Conservation (phyloP, 2,888 invertebrate species). For the Cecidostiba fungosa region DNA sequence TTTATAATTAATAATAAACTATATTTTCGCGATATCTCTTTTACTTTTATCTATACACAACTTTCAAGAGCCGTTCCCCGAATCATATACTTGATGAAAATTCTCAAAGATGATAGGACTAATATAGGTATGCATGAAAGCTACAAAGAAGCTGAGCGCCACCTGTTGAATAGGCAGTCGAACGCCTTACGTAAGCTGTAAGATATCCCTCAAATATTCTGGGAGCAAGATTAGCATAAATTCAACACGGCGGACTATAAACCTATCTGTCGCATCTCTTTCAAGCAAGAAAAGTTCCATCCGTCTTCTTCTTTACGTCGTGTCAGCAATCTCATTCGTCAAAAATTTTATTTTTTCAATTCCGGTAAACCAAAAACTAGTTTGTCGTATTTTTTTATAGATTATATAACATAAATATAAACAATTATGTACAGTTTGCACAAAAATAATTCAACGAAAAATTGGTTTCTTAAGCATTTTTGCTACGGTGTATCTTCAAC, state of each 20-base stretch:
- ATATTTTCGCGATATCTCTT: too few species aligned
- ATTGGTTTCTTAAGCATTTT: not conserved
- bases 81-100: conserved; percentile 15
- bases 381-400: not conserved
- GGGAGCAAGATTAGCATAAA: conserved; percentile 61
- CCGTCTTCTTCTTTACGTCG: conserved; percentile 38
- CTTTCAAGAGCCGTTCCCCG: not conserved
- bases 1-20: too few species aligned
- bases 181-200: conserved; percentile 59
- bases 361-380: not conserved
- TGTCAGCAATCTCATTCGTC: conserved; percentile 33
- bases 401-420: not conserved
- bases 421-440: too few species aligned
- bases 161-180: conserved; percentile 61
- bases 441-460: not conserved
- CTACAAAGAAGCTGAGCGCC: conserved; percentile 52
- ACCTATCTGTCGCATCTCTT: conserved; percentile 59
- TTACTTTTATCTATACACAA: too few species aligned
- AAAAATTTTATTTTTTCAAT: conserved; percentile 29
- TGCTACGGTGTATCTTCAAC: too few species aligned
- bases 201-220: conserved; percentile 58
- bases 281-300: conserved; percentile 45
- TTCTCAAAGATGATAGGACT: too few species aligned
- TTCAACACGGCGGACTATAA: conserved; percentile 51
- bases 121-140: conserved; percentile 8